Percentiles rank a stretch among this genome's conserved stretches.
These are phyloP conservation scores for Drosophila tripunctata DNA, from an alignment of 2,888 invertebrate species.

Conservation along the genomic window DNA sequence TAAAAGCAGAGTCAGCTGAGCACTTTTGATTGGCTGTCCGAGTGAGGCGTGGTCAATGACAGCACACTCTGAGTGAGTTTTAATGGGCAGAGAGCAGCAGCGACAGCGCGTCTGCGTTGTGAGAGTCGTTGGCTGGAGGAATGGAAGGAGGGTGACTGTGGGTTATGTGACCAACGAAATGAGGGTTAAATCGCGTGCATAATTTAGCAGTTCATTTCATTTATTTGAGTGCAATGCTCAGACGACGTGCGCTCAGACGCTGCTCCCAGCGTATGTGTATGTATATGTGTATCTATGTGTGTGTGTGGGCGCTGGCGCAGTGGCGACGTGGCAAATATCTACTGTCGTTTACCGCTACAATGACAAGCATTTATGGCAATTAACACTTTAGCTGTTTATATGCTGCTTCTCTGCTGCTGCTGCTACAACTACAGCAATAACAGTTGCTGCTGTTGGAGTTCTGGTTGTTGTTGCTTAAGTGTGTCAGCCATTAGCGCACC, in stretches of 20 bases:
- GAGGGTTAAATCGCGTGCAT: constrained; percentile 81
- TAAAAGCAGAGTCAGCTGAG: constrained; percentile 33
- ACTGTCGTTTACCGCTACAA: constrained; percentile 84
- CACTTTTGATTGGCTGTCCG: constrained; percentile 36
- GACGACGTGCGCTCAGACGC: constrained; percentile 45
- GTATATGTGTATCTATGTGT: constrained; percentile 17
- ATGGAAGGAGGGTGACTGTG: constrained; percentile 2
- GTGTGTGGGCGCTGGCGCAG: constrained; percentile 68
- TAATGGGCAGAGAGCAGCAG: constrained; percentile 43
- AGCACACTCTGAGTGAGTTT: constrained; percentile 48
- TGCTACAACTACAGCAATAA: constrained; percentile 11
- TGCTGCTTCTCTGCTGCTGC: constrained; percentile 51
- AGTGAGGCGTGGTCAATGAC: constrained; percentile 56
- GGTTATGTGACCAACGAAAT: constrained; percentile 63
- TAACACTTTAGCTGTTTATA: constrained; percentile 85
- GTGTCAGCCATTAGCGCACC: constrained; percentile 74
- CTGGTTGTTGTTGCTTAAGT: constrained; percentile 67
- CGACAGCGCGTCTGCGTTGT: constrained; percentile 6
- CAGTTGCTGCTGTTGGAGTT: constrained; percentile 26
- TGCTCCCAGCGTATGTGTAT: constrained; percentile 17
- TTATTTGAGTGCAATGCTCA: constrained; percentile 77
- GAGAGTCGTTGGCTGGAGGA: background rate
- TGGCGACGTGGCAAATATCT: constrained; percentile 83
- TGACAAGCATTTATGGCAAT: constrained; percentile 85
- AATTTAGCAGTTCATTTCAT: constrained; percentile 81